Percentiles rank a stretch among this genome's conserved stretches.
These are phyloP conservation scores for Drosophila vallismaia DNA, from an alignment of 2,888 invertebrate genomes.

Conservation along the genomic window DNA sequence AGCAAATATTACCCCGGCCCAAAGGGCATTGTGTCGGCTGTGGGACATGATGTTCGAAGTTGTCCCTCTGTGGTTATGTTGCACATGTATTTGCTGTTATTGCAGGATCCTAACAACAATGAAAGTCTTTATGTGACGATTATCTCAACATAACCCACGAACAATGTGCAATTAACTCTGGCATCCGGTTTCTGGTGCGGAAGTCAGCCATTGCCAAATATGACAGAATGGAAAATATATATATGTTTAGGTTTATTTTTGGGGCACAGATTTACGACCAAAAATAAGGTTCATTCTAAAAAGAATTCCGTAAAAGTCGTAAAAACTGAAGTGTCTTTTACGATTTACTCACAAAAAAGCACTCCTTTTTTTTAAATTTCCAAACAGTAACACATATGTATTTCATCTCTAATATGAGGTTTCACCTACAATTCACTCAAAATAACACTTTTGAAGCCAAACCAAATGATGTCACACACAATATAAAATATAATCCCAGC, in stretches of 20 bases:
- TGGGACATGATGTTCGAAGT: conserved; percentile 9
- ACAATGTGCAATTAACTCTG: conserved; percentile 69
- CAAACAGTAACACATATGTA: neutral
- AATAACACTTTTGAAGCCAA: neutral
- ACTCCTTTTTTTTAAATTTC: neutral
- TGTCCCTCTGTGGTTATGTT: conserved; percentile 40
- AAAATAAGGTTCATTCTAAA: neutral
- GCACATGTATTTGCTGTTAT: conserved; percentile 32
- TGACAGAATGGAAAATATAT: conserved; percentile 32
- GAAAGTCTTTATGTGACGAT: conserved; percentile 77
- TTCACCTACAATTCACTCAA: neutral
- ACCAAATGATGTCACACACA: neutral
- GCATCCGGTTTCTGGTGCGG: conserved; percentile 36
- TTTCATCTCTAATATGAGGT: neutral
- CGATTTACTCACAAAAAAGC: neutral
- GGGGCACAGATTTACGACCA: conserved; percentile 28
- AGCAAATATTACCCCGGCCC: conserved; percentile 61
- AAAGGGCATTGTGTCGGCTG: neutral
- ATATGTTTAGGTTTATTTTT: neutral
- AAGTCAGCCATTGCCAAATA: conserved; percentile 15
- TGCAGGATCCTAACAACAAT: conserved; percentile 53
- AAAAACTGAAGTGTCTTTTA: neutral
- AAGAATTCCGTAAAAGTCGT: conserved; percentile 2
- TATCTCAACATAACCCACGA: conserved; percentile 65
- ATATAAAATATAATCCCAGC: neutral